Evolutionary conservation across 2,113 vertebrate species (phyloP).

Genomic region (Neotragus pygmaeus): DNA sequence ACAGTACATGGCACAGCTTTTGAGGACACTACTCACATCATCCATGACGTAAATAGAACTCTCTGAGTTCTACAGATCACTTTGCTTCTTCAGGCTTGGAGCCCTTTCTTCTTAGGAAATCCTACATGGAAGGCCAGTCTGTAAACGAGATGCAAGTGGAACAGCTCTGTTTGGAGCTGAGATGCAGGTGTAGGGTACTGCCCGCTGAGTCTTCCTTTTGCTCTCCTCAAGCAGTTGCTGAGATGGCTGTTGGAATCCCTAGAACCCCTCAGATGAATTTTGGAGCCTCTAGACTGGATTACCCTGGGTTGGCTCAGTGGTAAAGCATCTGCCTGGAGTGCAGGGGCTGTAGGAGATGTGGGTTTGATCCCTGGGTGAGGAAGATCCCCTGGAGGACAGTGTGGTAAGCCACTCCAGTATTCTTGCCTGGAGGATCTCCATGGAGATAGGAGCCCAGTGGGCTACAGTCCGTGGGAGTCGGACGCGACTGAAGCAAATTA

Average conservation of each 20-base stretch:
- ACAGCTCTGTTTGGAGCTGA: neutral
- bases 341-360: neutral
- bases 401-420: neutral
- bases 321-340: neutral
- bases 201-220: neutral
- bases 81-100: constrained; percentile 7
- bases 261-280: neutral
- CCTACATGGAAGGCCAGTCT: neutral
- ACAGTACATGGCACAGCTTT: neutral
- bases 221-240: neutral
- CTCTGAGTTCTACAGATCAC: neutral
- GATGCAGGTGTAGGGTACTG: neutral
- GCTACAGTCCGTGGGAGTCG: neutral
- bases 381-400: neutral
- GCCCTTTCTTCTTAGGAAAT: neutral
- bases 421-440: neutral
- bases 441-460: neutral
- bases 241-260: neutral
- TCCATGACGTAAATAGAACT: neutral
- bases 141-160: neutral
- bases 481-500: neutral
- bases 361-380: neutral
- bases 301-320: neutral
- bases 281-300: neutral
- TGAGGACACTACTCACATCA: neutral